Base-by-base conservation (phyloP, 2,888 invertebrate species). In the Lithophane ornitopus region DNA sequence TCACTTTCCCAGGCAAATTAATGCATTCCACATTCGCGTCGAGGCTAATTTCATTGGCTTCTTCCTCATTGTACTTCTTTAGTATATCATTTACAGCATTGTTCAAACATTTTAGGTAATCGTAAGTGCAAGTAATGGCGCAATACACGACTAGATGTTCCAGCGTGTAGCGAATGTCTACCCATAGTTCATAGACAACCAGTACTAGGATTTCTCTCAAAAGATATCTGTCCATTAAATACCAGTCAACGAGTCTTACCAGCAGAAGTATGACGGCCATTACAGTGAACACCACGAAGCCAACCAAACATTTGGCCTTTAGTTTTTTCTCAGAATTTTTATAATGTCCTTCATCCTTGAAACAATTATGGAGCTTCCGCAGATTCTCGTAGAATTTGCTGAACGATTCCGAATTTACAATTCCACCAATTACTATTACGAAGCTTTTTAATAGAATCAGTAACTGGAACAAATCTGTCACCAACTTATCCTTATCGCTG, bases 111-210 rank as follows among this genome's bases (percentile, higher is more conserved):
- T 77, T 82, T 2, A 80, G 39, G 49, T 77, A 80, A 39, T 80
- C 56, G 19, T 70, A 77, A 44, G 41, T 82, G 2, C 34, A 67
- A 28, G 70, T 56, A n/a, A 80, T 66, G 19, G 82, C 82, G 26
- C 78, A 80, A 26, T 62, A 80, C 7, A 80, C 82, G 9, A 82
- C 80, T 22, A 80, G 26, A 82, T 80, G 80, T 52, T 80, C 80
- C 7, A 80, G 56, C 12, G 78, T 77, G 39, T 77, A 80, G 12
- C 80, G 80, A 61, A 77, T 58, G 4, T 80, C 80, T 46, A 77
- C 78, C 80, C 80, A 80, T 19, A 80, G 16, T 39, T 80, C 80
- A 61, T 82, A 82, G 12, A 82, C n/a, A 1, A 61, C n/a, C 19
- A 80, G 3, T 49, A 80, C 28, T 12, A 80, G 28, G 0, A 82